Evolutionary conservation across 2,113 vertebrate genomes (phyloP).

Genomic region (Nerophis ophidion): DNA sequence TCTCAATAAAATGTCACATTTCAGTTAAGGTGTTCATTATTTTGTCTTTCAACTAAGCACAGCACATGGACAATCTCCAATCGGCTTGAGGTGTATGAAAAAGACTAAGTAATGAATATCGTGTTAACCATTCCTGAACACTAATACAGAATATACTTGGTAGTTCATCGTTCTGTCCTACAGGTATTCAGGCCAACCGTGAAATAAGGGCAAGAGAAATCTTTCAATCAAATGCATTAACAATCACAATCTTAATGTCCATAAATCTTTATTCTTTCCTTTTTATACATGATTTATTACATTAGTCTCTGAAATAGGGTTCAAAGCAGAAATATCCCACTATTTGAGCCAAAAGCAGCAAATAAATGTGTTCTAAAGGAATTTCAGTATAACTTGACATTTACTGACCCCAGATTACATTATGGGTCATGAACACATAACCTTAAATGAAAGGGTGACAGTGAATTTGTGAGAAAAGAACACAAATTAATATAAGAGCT

Average conservation of each 20-base stretch:
- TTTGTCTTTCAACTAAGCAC: not conserved
- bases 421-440: slow-evolving; percentile 1
- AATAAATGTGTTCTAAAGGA: slow-evolving; percentile 26
- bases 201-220: too few relatives aligned
- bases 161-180: not conserved
- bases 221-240: too few relatives aligned
- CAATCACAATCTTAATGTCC: not conserved
- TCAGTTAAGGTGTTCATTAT: not conserved
- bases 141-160: not conserved
- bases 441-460: slow-evolving; percentile 10
- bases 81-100: too few relatives aligned
- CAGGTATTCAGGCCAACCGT: not conserved
- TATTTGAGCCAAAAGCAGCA: slow-evolving; percentile 45
- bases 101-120: too few relatives aligned
- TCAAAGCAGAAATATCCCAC: slow-evolving; percentile 39
- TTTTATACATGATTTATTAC: slow-evolving; percentile 42
- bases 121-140: not conserved
- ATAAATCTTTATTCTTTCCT: slow-evolving; percentile 53
- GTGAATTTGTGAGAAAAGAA: slow-evolving; percentile 6
- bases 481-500: slow-evolving; percentile 10
- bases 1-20: not conserved
- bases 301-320: slow-evolving; percentile 37
- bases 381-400: not conserved
- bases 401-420: slow-evolving; percentile 3
- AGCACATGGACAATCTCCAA: not conserved